Evolutionary conservation across 2,797 vertebrate genomes (phyloP).

Genomic region (Aulostomus chinensis): DNA sequence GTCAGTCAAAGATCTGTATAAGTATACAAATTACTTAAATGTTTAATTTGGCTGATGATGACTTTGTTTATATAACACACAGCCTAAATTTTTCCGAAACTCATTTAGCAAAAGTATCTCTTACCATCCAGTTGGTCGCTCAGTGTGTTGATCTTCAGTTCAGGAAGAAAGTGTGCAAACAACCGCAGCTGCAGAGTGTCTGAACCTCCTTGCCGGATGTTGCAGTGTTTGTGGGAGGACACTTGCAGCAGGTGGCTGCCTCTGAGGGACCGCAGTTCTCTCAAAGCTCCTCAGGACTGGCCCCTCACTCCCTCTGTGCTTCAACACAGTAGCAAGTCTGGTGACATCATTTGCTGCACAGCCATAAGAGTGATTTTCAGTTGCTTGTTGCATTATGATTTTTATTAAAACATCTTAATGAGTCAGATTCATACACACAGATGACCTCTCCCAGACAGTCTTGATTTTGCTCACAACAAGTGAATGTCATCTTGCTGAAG

Average conservation of each 20-base stretch:
- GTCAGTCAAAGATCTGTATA: no score
- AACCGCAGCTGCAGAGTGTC: no score
- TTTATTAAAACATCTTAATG: background rate
- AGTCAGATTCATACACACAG: no score
- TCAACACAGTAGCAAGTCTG: no score
- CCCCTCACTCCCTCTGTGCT: background rate
- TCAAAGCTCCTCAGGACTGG: background rate
- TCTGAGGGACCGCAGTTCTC: slow-evolving; percentile 3
- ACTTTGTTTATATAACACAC: no score
- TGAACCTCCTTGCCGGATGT: slow-evolving; percentile 25
- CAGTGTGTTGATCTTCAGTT: background rate
- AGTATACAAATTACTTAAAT: no score
- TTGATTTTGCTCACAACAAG: no score
- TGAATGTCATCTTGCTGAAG: no score
- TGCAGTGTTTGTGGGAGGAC: slow-evolving; percentile 21
- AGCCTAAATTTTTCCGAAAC: no score
- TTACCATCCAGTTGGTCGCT: background rate
- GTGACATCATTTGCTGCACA: slow-evolving; percentile 17
- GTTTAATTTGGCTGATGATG: no score
- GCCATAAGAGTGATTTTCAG: background rate
- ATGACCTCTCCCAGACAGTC: no score
- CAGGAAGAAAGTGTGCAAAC: no score
- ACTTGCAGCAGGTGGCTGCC: slow-evolving; percentile 29
- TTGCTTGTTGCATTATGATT: background rate
- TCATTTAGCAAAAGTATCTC: background rate